Evolutionary conservation across 2,888 invertebrate species (phyloP).

Genomic region (Bombylius major): DNA sequence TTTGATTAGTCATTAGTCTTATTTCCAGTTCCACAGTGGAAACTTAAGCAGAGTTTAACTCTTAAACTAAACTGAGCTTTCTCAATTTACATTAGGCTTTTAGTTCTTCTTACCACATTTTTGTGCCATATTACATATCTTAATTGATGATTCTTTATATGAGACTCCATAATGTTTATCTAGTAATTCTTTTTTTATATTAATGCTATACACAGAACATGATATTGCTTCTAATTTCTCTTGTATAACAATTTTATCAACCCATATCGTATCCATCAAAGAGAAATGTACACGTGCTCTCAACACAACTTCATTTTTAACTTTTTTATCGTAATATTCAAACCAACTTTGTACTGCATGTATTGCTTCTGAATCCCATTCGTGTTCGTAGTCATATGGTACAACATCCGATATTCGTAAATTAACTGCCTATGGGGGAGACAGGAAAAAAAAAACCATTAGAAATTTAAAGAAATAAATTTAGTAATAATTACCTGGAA

Average conservation of each 20-base stretch:
- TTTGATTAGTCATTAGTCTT: no score
- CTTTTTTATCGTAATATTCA: slow-evolving; percentile 14
- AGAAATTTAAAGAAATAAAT: not conserved
- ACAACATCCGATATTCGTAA: slow-evolving; percentile 40
- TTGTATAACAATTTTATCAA: slow-evolving; percentile 23
- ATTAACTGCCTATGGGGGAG: slow-evolving; percentile 30
- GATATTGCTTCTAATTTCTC: slow-evolving; percentile 18
- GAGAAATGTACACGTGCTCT: slow-evolving; percentile 24
- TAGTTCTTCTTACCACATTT: slow-evolving; percentile 4
- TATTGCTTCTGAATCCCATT: slow-evolving; percentile 41
- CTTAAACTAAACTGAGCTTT: no score
- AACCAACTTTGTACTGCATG: slow-evolving; percentile 33
- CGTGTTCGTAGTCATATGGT: slow-evolving; percentile 43
- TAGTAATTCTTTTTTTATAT: slow-evolving; percentile 9
- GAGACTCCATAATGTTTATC: slow-evolving; percentile 9
- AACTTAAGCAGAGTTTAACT: no score
- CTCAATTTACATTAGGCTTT: no score
- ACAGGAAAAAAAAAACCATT: not conserved
- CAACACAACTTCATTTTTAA: slow-evolving; percentile 23
- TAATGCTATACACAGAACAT: slow-evolving; percentile 5
- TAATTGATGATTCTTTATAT: slow-evolving; percentile 1
- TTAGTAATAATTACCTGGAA: slow-evolving; percentile 28
- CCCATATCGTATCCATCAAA: slow-evolving; percentile 23
- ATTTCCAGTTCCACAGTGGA: no score
- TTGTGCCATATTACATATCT: slow-evolving; percentile 5